These are phyloP conservation scores for Drosophila lacertosa DNA, from an alignment of 1,140 invertebrate genomes.

Conservation along the genomic window DNA sequence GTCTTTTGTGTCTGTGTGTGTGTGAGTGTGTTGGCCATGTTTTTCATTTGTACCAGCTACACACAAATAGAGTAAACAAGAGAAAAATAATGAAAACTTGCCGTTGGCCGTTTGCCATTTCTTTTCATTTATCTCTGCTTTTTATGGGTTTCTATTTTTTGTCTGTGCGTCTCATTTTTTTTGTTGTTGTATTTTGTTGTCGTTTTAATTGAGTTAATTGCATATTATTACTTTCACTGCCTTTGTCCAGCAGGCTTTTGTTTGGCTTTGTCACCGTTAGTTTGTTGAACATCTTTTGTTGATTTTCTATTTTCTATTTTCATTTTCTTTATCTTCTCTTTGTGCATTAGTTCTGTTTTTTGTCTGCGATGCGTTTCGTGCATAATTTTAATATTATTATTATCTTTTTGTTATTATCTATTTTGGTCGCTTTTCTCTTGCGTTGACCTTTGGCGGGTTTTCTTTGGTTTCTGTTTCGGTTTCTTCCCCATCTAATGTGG, in stretches of 20 bases:
- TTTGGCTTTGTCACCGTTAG: slow-evolving; percentile 20
- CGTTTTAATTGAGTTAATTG: slow-evolving; percentile 65
- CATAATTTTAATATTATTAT: slow-evolving; percentile 7
- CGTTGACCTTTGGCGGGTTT: slow-evolving; percentile 50
- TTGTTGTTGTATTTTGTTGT: slow-evolving; percentile 27
- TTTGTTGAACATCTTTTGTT: slow-evolving; percentile 19
- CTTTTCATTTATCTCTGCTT: slow-evolving; percentile 8
- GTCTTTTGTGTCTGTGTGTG: slow-evolving; percentile 6
- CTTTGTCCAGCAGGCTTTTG: slow-evolving; percentile 34
- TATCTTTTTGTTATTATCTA: neutral
- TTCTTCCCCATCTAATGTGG: slow-evolving; percentile 19
- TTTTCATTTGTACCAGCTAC: too few relatives aligned
- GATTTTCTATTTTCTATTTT: slow-evolving; percentile 1
- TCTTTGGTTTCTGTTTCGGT: neutral
- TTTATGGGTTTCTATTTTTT: slow-evolving; percentile 7
- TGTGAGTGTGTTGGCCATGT: slow-evolving; percentile 11
- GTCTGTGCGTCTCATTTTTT: neutral
- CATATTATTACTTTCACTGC: slow-evolving; percentile 68
- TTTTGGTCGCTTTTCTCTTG: slow-evolving; percentile 7
- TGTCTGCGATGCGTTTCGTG: neutral
- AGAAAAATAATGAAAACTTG: slow-evolving; percentile 7
- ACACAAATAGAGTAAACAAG: neutral
- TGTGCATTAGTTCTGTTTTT: slow-evolving; percentile 21
- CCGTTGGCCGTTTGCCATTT: slow-evolving; percentile 21
- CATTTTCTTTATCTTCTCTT: slow-evolving; percentile 1